phyloP scores from a whole-genome alignment of 2,888 invertebrate genomes.

The Helicoverpa assulta region DNA sequence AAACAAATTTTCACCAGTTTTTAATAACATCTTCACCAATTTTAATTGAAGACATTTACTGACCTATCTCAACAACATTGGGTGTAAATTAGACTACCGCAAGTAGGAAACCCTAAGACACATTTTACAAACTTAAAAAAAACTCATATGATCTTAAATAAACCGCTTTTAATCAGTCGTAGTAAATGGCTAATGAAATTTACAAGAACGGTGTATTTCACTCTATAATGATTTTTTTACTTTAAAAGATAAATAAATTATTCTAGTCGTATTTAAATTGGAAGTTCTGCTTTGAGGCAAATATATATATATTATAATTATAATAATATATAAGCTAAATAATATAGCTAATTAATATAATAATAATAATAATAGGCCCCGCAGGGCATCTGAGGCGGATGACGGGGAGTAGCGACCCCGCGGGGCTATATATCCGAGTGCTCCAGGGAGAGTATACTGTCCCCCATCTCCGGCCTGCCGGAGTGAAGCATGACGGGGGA shows the following conservation, averaged over 20 bases:
- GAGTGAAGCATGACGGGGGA: no score
- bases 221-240: conserved; percentile 31
- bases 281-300: conserved; percentile 26
- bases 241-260: conserved; percentile 57
- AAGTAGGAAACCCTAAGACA: conserved; percentile 18
- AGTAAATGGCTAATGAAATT: conserved; percentile 54
- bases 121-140: conserved; percentile 55
- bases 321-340: no score
- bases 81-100: conserved; percentile 22
- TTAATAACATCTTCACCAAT: no score
- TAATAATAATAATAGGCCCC: no score
- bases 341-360: no score
- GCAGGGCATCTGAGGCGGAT: no score
- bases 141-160: conserved; percentile 42
- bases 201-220: conserved; percentile 47
- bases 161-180: conserved; percentile 57
- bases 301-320: no score
- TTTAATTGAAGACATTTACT: neutral
- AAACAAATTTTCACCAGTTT: no score
- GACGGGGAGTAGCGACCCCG: no score
- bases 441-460: no score
- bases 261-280: conserved; percentile 20
- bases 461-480: no score
- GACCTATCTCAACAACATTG: neutral
- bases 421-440: no score